These are phyloP conservation scores for Gouania willdenowi DNA, from an alignment of 2,797 vertebrate genomes.

Conservation along the genomic window DNA sequence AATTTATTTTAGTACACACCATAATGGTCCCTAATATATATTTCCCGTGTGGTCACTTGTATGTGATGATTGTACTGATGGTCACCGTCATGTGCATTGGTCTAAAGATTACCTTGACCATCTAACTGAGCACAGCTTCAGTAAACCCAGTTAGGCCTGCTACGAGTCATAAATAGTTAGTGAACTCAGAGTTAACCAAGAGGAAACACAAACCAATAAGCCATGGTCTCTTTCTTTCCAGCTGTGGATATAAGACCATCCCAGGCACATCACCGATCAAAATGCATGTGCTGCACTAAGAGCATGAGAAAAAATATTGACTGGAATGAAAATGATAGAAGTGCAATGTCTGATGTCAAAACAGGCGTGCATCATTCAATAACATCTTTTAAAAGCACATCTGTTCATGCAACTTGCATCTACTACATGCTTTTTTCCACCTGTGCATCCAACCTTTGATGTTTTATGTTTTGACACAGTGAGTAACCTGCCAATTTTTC, in stretches of 20 bases:
- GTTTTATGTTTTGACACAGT: slow-evolving; percentile 21
- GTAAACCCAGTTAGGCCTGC: slow-evolving; percentile 17
- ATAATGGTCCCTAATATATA: background rate
- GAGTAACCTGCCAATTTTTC: slow-evolving; percentile 22
- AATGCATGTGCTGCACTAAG: slow-evolving; percentile 14
- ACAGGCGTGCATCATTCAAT: slow-evolving; percentile 8
- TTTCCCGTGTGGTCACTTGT: slow-evolving; percentile 13
- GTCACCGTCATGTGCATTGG: slow-evolving; percentile 1
- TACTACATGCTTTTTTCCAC: slow-evolving; percentile 4
- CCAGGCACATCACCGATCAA: slow-evolving; percentile 30
- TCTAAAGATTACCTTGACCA: slow-evolving; percentile 42
- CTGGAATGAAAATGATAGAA: slow-evolving; percentile 6
- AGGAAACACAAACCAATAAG: slow-evolving; percentile 34
- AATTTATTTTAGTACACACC: too few species aligned
- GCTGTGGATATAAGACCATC: slow-evolving; percentile 15
- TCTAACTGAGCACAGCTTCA: slow-evolving; percentile 13
- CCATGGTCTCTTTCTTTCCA: slow-evolving; percentile 13
- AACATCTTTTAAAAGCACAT: slow-evolving; percentile 32
- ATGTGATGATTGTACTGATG: slow-evolving; percentile 30
- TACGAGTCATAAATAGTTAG: slow-evolving; percentile 42
- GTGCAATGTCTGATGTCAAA: slow-evolving; percentile 3
- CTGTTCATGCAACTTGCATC: slow-evolving; percentile 15
- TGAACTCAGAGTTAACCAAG: slow-evolving; percentile 35
- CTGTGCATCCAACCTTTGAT: slow-evolving; percentile 12
- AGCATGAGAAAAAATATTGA: slow-evolving; percentile 5